Conservation (phyloP, 1,140 invertebrate genomes). For the Hormaphis cornu region DNA sequence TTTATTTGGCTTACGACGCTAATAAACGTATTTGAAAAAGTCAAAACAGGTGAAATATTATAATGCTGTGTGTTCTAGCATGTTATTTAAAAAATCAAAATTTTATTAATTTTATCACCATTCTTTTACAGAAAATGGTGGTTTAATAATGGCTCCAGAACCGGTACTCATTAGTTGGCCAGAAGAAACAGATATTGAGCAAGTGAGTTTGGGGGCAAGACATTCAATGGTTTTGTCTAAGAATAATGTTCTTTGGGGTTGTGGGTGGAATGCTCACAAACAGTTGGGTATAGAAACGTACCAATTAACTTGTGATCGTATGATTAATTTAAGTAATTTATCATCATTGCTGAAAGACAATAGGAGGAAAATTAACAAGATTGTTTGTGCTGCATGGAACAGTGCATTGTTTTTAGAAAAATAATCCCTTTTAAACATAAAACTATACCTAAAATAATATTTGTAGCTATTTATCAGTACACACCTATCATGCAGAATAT, state of each 20-base stretch:
- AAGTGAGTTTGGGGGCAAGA: slow-evolving; percentile 25
- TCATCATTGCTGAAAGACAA: slow-evolving; percentile 3
- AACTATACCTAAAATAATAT: too few relatives aligned
- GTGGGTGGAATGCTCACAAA: slow-evolving; percentile 65
- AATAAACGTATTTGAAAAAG: not conserved
- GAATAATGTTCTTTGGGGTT: slow-evolving; percentile 56
- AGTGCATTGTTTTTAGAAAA: not conserved
- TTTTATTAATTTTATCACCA: slow-evolving; percentile 34
- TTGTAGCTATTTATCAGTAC: too few relatives aligned
- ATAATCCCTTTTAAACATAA: not conserved
- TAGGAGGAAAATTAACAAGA: not conserved
- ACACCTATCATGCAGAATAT: too few relatives aligned
- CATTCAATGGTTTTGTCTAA: slow-evolving; percentile 44
- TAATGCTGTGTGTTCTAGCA: not conserved
- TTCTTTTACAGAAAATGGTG: slow-evolving; percentile 32
- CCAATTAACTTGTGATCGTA: slow-evolving; percentile 20
- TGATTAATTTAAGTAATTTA: slow-evolving; percentile 23
- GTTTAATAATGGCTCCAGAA: slow-evolving; percentile 42
- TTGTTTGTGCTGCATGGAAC: slow-evolving; percentile 16
- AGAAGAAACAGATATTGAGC: slow-evolving; percentile 39
- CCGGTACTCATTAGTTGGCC: slow-evolving; percentile 48
- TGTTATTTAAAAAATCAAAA: not conserved
- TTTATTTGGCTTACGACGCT: not conserved
- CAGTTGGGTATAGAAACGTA: slow-evolving; percentile 46
- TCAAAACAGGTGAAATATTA: slow-evolving; percentile 4